These are phyloP conservation scores for Stegostoma tigrinum DNA, from an alignment of 2,113 vertebrate genomes.

Conservation along the genomic window DNA sequence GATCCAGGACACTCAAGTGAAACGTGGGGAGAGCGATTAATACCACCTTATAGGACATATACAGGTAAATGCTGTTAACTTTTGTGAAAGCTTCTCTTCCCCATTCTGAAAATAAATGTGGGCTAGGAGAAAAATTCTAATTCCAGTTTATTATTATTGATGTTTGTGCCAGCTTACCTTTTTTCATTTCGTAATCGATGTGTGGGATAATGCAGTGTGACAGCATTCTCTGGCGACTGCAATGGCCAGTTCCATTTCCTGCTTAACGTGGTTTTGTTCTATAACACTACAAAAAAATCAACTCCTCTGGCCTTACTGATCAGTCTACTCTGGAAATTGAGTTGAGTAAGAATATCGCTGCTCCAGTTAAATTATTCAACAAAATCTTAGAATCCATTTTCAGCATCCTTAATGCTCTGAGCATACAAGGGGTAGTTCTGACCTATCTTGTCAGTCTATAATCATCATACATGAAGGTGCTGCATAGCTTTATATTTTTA, in stretches of 20 bases:
- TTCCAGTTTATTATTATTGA: background rate
- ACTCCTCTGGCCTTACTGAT: background rate
- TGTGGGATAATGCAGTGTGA: no score
- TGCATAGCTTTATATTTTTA: background rate
- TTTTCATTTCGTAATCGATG: background rate
- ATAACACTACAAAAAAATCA: background rate
- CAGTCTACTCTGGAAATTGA: background rate
- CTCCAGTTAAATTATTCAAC: background rate
- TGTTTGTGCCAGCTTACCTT: background rate
- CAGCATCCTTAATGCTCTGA: background rate
- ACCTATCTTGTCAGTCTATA: background rate
- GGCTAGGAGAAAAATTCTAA: background rate
- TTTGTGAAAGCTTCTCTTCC: background rate
- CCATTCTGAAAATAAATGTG: background rate
- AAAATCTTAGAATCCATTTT: background rate
- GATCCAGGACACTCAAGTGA: constrained; percentile 76
- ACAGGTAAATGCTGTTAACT: constrained; percentile 65
- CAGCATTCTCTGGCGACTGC: background rate
- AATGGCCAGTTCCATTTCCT: background rate
- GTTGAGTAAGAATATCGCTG: background rate
- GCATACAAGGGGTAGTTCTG: background rate
- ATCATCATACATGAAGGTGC: background rate
- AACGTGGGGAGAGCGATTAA: constrained; percentile 75
- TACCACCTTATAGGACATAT: constrained; percentile 80
- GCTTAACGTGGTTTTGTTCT: background rate